Conservation (phyloP, 64 coral and sea anemone genomes). For the Actinia equina region DNA sequence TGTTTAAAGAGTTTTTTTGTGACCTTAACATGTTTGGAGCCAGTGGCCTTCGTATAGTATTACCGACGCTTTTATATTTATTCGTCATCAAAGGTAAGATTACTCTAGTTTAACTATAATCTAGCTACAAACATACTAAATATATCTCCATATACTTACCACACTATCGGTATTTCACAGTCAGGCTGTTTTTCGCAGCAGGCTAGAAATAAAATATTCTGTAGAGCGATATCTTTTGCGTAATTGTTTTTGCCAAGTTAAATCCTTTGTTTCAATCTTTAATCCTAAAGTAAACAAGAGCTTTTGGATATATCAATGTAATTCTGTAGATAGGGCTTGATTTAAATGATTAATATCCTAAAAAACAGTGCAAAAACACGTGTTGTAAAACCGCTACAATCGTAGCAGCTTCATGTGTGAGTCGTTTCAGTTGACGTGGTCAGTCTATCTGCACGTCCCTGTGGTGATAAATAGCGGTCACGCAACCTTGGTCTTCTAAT, state of each 20-base stretch:
- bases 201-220: background rate
- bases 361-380: background rate
- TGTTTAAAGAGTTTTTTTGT: background rate
- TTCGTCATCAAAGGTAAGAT: background rate
- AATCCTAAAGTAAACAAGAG: background rate
- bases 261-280: background rate
- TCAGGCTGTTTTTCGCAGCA: background rate
- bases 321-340: background rate
- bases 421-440: background rate
- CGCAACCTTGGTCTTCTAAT: background rate
- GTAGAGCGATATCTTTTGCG: background rate
- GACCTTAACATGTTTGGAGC: background rate
- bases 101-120: background rate
- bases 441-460: background rate
- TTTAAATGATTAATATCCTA: background rate
- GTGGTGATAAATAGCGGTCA: background rate
- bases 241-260: background rate
- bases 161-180: background rate
- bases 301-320: background rate
- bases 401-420: background rate
- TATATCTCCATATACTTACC: background rate
- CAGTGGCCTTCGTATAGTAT: background rate
- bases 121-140: background rate
- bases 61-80: background rate
- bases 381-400: background rate